These are phyloP conservation scores for Camponotus fellah DNA, from an alignment of 2,888 invertebrate genomes.

Conservation along the genomic window DNA sequence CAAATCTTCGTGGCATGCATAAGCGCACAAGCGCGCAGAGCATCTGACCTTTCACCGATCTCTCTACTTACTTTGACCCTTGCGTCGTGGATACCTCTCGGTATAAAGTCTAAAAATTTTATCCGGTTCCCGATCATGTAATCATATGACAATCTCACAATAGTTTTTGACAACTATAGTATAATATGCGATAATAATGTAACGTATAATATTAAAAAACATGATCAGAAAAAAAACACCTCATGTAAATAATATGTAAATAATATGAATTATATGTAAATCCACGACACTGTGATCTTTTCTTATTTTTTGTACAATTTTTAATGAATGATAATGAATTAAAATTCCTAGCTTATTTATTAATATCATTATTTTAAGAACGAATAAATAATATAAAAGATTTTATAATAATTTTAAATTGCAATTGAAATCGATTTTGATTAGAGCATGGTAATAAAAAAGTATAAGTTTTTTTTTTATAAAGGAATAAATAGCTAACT, in stretches of 20 bases:
- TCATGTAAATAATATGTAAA: neutral
- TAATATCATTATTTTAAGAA: neutral
- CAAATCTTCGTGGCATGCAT: constrained; percentile 50
- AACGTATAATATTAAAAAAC: constrained; percentile 1
- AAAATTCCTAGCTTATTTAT: neutral
- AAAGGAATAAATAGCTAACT: neutral
- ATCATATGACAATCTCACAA: constrained; percentile 25
- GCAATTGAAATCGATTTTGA: neutral
- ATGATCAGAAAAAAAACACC: neutral
- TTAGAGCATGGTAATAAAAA: neutral
- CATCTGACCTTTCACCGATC: constrained; percentile 53
- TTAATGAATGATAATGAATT: neutral
- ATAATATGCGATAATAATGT: constrained; percentile 9
- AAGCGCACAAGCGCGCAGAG: constrained; percentile 50
- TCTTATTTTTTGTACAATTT: neutral
- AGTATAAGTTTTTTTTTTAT: neutral
- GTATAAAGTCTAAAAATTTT: constrained; percentile 17
- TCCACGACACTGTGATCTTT: neutral
- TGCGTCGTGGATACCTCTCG: constrained; percentile 4
- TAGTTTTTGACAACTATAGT: neutral
- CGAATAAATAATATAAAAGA: neutral
- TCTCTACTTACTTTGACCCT: constrained; percentile 41
- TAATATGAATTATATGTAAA: constrained; percentile 1
- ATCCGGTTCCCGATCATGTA: neutral
- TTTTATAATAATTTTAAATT: neutral